phyloP scores from a whole-genome alignment of 2,888 invertebrate genomes.

The Volucella inanis region DNA sequence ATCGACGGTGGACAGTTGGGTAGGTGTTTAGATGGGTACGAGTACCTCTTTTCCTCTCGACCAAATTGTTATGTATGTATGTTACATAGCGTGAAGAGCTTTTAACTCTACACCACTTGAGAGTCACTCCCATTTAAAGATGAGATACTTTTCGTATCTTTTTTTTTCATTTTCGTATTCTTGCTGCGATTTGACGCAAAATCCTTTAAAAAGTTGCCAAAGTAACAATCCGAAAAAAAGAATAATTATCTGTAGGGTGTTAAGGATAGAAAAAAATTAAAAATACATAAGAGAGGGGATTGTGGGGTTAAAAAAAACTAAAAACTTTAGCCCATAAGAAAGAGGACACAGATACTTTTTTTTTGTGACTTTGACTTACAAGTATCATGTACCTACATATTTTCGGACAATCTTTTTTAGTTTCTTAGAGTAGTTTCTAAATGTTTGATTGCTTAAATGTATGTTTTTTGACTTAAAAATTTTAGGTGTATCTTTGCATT shows the following conservation, averaged over 20 bases:
- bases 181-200: slow-evolving; percentile 52
- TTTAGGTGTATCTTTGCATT: slow-evolving; percentile 7
- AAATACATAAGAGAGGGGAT: slow-evolving; percentile 21
- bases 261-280: neutral
- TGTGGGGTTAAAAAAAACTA: slow-evolving; percentile 5
- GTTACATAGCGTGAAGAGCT: slow-evolving; percentile 53
- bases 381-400: slow-evolving; percentile 6
- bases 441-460: slow-evolving; percentile 5
- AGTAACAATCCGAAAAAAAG: slow-evolving; percentile 38
- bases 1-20: neutral
- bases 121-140: slow-evolving; percentile 71
- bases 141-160: slow-evolving; percentile 21
- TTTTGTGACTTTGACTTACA: slow-evolving; percentile 2
- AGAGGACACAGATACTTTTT: neutral
- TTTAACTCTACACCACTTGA: slow-evolving; percentile 52
- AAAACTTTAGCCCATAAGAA: slow-evolving; percentile 41
- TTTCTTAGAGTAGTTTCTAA: neutral
- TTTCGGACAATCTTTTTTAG: slow-evolving; percentile 16
- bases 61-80: slow-evolving; percentile 26
- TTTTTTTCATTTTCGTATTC: slow-evolving; percentile 22
- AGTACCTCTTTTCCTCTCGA: slow-evolving; percentile 55
- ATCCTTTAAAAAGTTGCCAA: slow-evolving; percentile 34
- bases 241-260: slow-evolving; percentile 44
- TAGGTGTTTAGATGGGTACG: slow-evolving; percentile 35
- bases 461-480: slow-evolving; percentile 41